Percentiles rank a stretch among this genome's conserved stretches.
Conservation (phyloP, 2,797 vertebrate species). For the Labeo calbasu region DNA sequence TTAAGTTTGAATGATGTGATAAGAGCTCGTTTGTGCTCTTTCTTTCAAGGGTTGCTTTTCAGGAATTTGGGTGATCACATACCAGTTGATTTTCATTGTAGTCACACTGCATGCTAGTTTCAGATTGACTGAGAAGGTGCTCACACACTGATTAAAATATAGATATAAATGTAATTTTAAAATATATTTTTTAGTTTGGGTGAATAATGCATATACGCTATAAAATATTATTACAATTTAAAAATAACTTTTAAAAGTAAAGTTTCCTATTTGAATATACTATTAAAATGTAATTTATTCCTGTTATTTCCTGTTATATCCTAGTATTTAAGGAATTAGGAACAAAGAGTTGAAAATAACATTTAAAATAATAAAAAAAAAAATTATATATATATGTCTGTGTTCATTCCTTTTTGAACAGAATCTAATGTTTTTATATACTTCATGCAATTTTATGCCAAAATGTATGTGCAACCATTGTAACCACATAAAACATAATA, state of each 20-base stretch:
- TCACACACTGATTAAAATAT: neutral
- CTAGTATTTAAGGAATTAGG: too few species aligned
- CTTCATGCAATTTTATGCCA: slow-evolving; percentile 38
- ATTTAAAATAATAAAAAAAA: neutral
- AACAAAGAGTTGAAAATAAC: too few species aligned
- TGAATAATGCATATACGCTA: too few species aligned
- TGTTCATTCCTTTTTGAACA: neutral
- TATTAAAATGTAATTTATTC: too few species aligned
- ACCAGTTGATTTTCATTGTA: neutral
- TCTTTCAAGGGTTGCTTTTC: neutral
- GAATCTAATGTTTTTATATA: neutral
- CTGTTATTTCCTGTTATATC: too few species aligned
- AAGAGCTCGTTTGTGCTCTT: slow-evolving; percentile 13
- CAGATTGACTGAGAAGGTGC: neutral
- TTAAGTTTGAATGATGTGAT: slow-evolving; percentile 17
- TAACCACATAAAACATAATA: slow-evolving; percentile 23
- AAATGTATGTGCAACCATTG: slow-evolving; percentile 55
- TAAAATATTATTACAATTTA: too few species aligned
- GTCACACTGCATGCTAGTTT: neutral
- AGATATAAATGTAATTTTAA: neutral
- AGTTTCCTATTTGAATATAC: too few species aligned
- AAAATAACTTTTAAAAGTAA: too few species aligned
- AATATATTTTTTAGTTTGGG: too few species aligned
- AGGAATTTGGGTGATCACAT: neutral
- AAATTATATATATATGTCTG: too few species aligned